These are phyloP conservation scores for Cariama cristata DNA, from an alignment of 2,113 vertebrate species.

Conservation along the genomic window DNA sequence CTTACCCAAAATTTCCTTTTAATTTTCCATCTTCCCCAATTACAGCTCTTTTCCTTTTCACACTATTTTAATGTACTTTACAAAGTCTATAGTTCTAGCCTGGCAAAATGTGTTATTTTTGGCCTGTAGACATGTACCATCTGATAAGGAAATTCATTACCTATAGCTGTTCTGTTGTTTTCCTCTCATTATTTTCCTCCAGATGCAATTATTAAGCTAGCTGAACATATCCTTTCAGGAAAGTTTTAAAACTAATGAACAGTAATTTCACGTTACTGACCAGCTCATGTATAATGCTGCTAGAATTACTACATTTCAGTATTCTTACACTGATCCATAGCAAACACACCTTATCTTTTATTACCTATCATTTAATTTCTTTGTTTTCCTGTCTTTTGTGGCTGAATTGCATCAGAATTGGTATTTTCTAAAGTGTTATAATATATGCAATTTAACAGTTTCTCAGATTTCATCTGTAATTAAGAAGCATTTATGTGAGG, in stretches of 20 bases:
- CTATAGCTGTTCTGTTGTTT: not conserved
- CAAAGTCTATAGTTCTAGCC: not conserved
- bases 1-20: not conserved
- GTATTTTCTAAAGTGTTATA: not conserved
- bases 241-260: not conserved
- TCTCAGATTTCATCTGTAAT: not conserved
- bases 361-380: not conserved
- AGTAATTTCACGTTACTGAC: not conserved
- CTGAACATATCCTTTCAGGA: not conserved
- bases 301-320: not conserved
- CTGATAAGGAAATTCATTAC: not conserved
- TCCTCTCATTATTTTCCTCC: not conserved
- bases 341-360: not conserved
- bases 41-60: not conserved
- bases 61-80: not conserved
- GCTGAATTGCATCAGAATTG: not conserved
- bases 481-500: not conserved
- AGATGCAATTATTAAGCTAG: not conserved
- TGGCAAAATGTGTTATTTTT: conserved; percentile 5
- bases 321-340: not conserved
- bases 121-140: not conserved
- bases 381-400: not conserved
- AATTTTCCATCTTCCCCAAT: not conserved
- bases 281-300: not conserved
- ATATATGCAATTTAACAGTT: not conserved